Conservation (phyloP, 2,888 invertebrate species). For the Bruchidius siliquastri region DNA sequence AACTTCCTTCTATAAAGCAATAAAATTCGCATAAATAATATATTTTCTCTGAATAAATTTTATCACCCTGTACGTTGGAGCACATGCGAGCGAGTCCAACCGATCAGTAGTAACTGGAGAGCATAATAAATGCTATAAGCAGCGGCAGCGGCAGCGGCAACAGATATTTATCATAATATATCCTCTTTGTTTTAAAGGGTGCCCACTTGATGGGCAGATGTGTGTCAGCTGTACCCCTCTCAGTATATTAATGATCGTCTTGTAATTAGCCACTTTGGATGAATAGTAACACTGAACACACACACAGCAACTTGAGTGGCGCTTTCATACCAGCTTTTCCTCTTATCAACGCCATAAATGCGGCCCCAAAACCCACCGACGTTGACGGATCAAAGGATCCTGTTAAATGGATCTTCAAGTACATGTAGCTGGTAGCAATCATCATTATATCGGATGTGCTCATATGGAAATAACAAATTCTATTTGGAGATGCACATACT, state of each 20-base stretch:
- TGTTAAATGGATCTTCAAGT: neutral
- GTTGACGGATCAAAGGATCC: neutral
- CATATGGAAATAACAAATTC: no score
- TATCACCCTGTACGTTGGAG: neutral
- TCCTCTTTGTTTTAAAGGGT: conserved; percentile 47
- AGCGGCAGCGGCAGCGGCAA: neutral
- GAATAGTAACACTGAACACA: conserved; percentile 38
- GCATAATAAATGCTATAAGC: conserved; percentile 44
- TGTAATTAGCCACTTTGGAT: conserved; percentile 47
- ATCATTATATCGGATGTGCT: neutral
- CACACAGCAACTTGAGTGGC: conserved; percentile 19
- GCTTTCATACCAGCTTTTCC: neutral
- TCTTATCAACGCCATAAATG: neutral
- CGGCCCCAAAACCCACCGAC: neutral
- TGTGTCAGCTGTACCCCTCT: conserved; percentile 43
- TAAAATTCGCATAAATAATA: no score
- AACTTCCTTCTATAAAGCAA: no score
- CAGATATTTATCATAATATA: conserved; percentile 48
- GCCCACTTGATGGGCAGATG: conserved; percentile 47
- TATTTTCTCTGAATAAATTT: no score
- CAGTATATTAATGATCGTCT: conserved; percentile 46
- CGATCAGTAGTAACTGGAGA: conserved; percentile 32
- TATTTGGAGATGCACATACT: no score
- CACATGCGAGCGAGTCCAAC: neutral
- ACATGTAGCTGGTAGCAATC: neutral